A percentile compares a stretch with the other conserved stretches of the same genome.
Evolutionary conservation across 35 echinoderm and acorn worm species (phyloP).

Genomic region (Holothuria glaberrima): DNA sequence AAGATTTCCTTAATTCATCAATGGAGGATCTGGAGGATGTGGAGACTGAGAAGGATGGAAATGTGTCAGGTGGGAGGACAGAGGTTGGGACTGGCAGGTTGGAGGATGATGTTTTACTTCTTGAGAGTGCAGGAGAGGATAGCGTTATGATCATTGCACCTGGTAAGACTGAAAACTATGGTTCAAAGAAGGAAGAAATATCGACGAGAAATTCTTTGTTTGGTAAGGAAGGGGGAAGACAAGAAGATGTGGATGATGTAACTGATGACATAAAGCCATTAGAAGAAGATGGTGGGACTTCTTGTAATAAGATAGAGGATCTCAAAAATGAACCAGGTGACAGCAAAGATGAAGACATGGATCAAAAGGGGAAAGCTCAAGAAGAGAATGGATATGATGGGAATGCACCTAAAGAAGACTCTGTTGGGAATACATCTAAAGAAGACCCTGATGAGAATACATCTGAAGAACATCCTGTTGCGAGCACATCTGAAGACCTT

Average conservation of each 20-base stretch:
- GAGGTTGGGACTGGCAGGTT: not conserved
- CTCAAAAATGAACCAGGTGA: too few relatives aligned
- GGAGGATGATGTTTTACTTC: not conserved
- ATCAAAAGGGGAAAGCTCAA: too few relatives aligned
- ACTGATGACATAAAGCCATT: not conserved
- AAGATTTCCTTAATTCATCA: constrained; percentile 28
- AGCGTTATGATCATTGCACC: not conserved
- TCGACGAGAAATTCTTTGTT: too few relatives aligned
- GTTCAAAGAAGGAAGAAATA: too few relatives aligned
- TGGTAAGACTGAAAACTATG: not conserved
- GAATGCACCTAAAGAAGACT: not conserved
- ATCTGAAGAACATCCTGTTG: not conserved
- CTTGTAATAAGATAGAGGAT: too few relatives aligned
- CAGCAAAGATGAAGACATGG: too few relatives aligned
- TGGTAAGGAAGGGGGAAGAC: not conserved
- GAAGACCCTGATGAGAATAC: not conserved
- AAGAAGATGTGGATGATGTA: not conserved
- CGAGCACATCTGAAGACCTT: not conserved
- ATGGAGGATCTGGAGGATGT: not conserved
- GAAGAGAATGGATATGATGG: not conserved
- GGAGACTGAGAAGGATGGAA: not conserved
- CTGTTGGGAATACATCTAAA: not conserved
- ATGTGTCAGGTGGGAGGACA: not conserved
- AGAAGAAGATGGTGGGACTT: too few relatives aligned
- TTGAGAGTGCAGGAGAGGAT: constrained; percentile 18